A percentile compares a stretch with the other conserved stretches of the same genome.
Conservation (phyloP, 2,113 vertebrate species). For the Pholis gunnellus region DNA sequence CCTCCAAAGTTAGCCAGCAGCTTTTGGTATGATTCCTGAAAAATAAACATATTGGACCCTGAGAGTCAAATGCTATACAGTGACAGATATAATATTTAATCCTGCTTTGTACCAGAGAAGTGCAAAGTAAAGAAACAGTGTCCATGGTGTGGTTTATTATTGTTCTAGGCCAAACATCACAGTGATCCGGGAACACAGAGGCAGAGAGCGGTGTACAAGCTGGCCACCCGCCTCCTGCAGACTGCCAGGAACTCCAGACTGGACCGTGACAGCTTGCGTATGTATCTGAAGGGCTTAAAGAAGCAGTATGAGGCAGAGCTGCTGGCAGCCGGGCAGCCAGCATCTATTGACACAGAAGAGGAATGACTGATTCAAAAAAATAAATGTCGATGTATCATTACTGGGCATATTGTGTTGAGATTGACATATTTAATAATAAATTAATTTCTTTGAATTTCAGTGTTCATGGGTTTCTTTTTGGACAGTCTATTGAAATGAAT, state of each 20-base stretch:
- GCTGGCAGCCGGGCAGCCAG: conserved; percentile 54
- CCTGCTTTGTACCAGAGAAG: conserved; percentile 2
- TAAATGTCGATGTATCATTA: neutral
- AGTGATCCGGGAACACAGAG: conserved; percentile 86
- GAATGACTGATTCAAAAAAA: conserved; percentile 50
- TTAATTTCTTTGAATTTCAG: neutral
- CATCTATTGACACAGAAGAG: conserved; percentile 66
- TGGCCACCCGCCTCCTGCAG: conserved; percentile 91
- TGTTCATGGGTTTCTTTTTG: neutral
- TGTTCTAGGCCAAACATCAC: conserved; percentile 86
- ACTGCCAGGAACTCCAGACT: conserved; percentile 92
- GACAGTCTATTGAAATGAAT: neutral
- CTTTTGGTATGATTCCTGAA: conserved; percentile 86
- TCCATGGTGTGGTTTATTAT: conserved; percentile 20
- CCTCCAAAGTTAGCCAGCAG: conserved; percentile 85
- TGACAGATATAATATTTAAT: conserved; percentile 12
- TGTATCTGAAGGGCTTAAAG: conserved; percentile 90
- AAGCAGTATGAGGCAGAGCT: conserved; percentile 87
- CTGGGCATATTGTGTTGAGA: neutral
- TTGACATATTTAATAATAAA: conserved; percentile 23
- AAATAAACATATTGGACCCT: neutral
- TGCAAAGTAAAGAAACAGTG: conserved; percentile 9
- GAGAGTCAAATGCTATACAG: neutral
- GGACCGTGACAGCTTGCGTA: conserved; percentile 88
- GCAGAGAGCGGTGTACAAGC: conserved; percentile 87